phyloP scores from a whole-genome alignment of 2,113 vertebrate genomes.

The Scortum barcoo region DNA sequence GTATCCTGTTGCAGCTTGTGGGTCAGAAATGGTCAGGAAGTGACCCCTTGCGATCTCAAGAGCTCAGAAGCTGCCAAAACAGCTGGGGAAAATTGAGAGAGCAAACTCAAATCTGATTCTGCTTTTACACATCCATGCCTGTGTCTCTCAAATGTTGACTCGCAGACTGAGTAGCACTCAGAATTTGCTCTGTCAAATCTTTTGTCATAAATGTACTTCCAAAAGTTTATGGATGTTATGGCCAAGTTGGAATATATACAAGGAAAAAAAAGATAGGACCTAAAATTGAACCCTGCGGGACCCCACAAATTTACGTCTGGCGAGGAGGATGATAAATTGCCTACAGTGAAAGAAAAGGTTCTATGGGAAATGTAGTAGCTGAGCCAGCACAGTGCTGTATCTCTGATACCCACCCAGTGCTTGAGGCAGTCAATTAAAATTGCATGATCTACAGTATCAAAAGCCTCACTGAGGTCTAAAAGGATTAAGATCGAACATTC shows the following conservation, averaged over 20 bases:
- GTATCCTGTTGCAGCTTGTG: no score
- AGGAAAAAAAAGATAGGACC: slow-evolving; percentile 36
- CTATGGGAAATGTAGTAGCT: slow-evolving; percentile 55
- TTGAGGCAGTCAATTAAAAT: slow-evolving; percentile 70
- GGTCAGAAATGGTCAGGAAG: neutral
- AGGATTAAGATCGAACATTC: slow-evolving; percentile 60
- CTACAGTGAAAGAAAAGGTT: slow-evolving; percentile 51
- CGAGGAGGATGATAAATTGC: slow-evolving; percentile 52
- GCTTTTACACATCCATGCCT: neutral
- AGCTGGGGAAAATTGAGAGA: neutral
- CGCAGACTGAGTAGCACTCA: neutral
- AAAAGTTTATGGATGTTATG: slow-evolving; percentile 28
- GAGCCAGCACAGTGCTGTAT: slow-evolving; percentile 59
- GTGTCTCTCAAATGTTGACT: neutral
- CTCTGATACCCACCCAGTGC: slow-evolving; percentile 50
- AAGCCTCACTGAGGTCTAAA: slow-evolving; percentile 59
- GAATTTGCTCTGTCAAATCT: neutral
- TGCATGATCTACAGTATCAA: slow-evolving; percentile 67
- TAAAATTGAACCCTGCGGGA: slow-evolving; percentile 60
- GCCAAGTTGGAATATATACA: slow-evolving; percentile 22
- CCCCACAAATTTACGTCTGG: slow-evolving; percentile 40
- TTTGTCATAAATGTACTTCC: neutral
- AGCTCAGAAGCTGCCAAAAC: neutral
- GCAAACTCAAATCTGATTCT: neutral
- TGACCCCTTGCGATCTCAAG: neutral